These are phyloP conservation scores for Phyllotreta striolata DNA, from an alignment of 2,888 invertebrate genomes.

Conservation along the genomic window DNA sequence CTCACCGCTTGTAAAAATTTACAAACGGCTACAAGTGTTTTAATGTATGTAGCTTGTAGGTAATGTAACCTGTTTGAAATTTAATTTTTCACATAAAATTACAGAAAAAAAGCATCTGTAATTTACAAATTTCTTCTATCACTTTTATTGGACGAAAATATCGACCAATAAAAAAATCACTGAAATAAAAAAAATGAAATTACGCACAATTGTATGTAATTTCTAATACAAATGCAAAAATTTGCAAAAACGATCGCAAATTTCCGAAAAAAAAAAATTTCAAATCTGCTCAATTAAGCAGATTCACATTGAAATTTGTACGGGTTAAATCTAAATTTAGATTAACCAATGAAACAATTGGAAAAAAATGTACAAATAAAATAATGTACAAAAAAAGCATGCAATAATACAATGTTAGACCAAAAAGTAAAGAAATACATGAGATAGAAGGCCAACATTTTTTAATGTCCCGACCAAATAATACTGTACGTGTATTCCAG, in stretches of 20 bases:
- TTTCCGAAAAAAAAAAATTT: constrained; percentile 28
- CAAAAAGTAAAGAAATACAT: constrained; percentile 59
- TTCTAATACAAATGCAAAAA: constrained; percentile 14
- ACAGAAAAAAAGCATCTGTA: too few species aligned
- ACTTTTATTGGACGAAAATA: too few species aligned
- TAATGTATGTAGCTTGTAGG: too few species aligned
- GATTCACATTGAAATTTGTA: constrained; percentile 32
- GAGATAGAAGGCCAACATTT: constrained; percentile 63
- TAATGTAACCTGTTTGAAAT: too few species aligned
- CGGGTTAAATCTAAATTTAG: constrained; percentile 46
- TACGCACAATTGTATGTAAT: constrained; percentile 31
- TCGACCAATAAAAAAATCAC: too few species aligned
- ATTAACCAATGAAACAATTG: constrained; percentile 38
- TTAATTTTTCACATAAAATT: too few species aligned
- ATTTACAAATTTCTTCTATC: too few species aligned
- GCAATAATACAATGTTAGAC: constrained; percentile 59
- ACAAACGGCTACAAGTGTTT: too few species aligned
- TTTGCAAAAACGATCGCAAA: constrained; percentile 27
- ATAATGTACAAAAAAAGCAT: constrained; percentile 54
- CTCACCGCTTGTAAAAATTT: too few species aligned
- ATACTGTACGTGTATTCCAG: constrained; percentile 38
- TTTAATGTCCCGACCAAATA: constrained; percentile 47
- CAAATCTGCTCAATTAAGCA: constrained; percentile 26
- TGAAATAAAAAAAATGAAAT: constrained; percentile 34
- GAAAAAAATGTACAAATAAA: constrained; percentile 45